Base-by-base conservation (phyloP, 2,888 invertebrate species). In the Lasioglossum morio region DNA sequence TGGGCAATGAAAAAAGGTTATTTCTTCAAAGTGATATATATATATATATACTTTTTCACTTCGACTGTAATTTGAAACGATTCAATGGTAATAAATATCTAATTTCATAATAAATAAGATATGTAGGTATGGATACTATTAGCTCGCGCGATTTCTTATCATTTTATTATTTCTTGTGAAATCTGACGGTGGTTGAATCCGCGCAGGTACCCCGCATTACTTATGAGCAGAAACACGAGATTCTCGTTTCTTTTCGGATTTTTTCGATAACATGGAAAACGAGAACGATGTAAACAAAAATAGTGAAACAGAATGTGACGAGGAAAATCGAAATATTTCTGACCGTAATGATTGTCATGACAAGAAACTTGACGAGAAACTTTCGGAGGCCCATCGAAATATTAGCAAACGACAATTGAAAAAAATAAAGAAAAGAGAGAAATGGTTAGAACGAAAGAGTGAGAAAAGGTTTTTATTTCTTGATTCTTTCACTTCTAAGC, bases 391-490 rank as follows among this genome's bases (percentile, higher is more conserved):
- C 53, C 37, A 77, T 72, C 72, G 27, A 8, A 86, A 77, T 81
- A 88, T 95, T 72, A 95, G 95, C 78, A 97, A 97, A 95, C 96
- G 96, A 91, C 97, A 97, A 93, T 95, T 97, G 92, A 97, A 97
- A 87, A 97, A 96, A 92, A 96, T 97, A 92, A 95, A 96, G 85
- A 98, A 97, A 93, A 96, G 96, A 92, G 96, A 97, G 46, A 97
- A 97, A 95, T 98, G 97, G 97, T 96, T 97, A 91, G 96, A 97
- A 88, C 95, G 96, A 27, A 97, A 98, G 94, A 96, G 96, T 72
- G 96, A 96, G 87, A 98, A 97, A 94, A 96, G 98, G 96, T 95
- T 90, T 81, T 53, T 77, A 82, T 74, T 79, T 82, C 16, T 78
- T 40, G 12, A 46, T 57, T 80, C 23, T 34, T 75, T 48, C 16